phyloP scores from a whole-genome alignment of 2,888 invertebrate genomes.

The Epinotia ramella region DNA sequence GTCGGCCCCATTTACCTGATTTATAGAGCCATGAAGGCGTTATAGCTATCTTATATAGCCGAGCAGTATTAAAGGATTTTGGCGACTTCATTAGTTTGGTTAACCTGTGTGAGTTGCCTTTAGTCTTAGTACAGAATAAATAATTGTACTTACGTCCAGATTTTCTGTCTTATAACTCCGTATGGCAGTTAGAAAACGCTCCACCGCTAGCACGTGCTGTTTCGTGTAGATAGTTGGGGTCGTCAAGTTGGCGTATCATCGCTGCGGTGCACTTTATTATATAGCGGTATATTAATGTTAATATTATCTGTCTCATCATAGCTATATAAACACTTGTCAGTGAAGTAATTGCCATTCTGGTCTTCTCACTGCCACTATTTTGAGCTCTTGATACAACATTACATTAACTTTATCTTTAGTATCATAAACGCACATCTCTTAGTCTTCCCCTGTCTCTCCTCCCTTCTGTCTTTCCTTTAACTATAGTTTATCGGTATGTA shows the following conservation, averaged over 20 bases:
- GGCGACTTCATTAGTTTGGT: slow-evolving; percentile 40
- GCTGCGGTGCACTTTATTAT: neutral
- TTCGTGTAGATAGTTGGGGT: neutral
- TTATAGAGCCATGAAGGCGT: slow-evolving; percentile 61
- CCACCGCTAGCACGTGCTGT: neutral
- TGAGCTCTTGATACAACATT: too few species aligned
- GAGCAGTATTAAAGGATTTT: slow-evolving; percentile 41
- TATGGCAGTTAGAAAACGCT: neutral
- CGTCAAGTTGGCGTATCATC: neutral
- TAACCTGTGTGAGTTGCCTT: neutral
- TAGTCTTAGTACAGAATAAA: slow-evolving; percentile 3
- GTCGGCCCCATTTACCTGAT: slow-evolving; percentile 66
- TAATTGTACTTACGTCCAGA: too few species aligned
- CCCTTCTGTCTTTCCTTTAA: too few species aligned
- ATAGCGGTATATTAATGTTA: too few species aligned
- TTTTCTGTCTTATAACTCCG: neutral
- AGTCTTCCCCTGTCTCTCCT: too few species aligned
- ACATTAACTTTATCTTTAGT: too few species aligned
- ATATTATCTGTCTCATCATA: too few species aligned
- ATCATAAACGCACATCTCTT: too few species aligned
- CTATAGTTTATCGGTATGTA: too few species aligned
- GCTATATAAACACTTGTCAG: too few species aligned
- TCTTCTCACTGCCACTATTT: too few species aligned
- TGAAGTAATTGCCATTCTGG: too few species aligned
- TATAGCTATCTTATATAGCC: slow-evolving; percentile 48